A percentile compares a stretch with the other conserved stretches of the same genome.
phyloP scores from a whole-genome alignment of 1,140 invertebrate species.

The Drosophila biarmipes region DNA sequence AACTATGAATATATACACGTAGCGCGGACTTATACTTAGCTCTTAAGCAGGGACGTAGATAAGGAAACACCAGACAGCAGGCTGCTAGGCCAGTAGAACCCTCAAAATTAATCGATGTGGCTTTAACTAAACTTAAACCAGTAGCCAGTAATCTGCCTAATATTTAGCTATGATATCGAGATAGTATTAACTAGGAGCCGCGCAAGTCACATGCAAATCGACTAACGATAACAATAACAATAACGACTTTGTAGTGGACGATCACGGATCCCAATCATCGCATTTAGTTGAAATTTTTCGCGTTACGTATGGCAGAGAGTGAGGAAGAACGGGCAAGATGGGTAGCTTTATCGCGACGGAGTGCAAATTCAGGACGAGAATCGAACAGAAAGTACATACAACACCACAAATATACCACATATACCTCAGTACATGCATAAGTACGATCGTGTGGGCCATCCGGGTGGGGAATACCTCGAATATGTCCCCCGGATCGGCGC shows the following conservation, averaged over 20 bases:
- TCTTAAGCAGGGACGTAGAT: slow-evolving; percentile 39
- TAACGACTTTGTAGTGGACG: slow-evolving; percentile 36
- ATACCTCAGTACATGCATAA: slow-evolving; percentile 82
- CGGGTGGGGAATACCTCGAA: neutral
- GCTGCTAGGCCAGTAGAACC: slow-evolving; percentile 31
- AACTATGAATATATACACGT: slow-evolving; percentile 61
- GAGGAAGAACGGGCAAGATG: slow-evolving; percentile 15
- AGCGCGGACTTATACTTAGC: slow-evolving; percentile 43
- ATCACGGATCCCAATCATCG: slow-evolving; percentile 47
- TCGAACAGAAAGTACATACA: slow-evolving; percentile 79
- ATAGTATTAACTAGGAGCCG: slow-evolving; percentile 39
- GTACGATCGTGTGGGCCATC: slow-evolving; percentile 52
- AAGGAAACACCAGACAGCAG: slow-evolving; percentile 37
- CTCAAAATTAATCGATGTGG: slow-evolving; percentile 79
- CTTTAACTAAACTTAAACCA: slow-evolving; percentile 74
- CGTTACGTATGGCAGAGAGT: slow-evolving; percentile 61
- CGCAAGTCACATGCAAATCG: slow-evolving; percentile 75
- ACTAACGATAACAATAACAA: slow-evolving; percentile 52
- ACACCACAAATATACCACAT: slow-evolving; percentile 81
- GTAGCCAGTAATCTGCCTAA: slow-evolving; percentile 49
- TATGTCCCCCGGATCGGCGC: slow-evolving; percentile 9
- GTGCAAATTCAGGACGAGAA: slow-evolving; percentile 63
- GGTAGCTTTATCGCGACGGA: slow-evolving; percentile 71
- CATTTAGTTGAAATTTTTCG: slow-evolving; percentile 77
- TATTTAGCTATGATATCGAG: slow-evolving; percentile 45